phyloP scores from a whole-genome alignment of 1,140 invertebrate genomes.

The Neotoxoptera formosana region DNA sequence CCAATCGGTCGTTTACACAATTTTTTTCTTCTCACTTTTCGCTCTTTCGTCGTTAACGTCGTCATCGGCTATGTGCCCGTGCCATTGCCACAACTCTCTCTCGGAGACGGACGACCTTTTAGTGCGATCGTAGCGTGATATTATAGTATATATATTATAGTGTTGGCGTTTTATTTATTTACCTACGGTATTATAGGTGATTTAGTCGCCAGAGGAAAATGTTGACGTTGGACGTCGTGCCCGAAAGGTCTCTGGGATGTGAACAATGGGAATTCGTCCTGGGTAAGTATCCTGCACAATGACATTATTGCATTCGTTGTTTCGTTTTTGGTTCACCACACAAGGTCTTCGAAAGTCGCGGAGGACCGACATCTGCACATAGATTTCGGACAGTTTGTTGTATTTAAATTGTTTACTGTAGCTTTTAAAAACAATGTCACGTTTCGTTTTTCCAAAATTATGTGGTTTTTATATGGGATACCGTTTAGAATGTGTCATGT shows the following conservation, averaged over 20 bases:
- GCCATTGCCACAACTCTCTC: not conserved
- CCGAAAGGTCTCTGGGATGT: constrained; percentile 92
- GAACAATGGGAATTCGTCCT: constrained; percentile 97
- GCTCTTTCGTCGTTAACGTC: not conserved
- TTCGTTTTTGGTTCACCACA: not conserved
- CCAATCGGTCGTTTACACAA: not conserved
- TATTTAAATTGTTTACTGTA: not conserved
- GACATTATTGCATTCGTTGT: not conserved
- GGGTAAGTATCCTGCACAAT: constrained; percentile 73
- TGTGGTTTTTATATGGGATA: not conserved
- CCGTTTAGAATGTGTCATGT: constrained; percentile 89
- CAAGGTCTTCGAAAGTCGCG: not conserved
- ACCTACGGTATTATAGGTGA: not conserved
- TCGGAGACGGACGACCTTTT: not conserved
- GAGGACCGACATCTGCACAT: not conserved
- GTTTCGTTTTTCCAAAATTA: not conserved
- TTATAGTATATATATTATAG: not conserved
- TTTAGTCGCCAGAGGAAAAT: constrained; percentile 67
- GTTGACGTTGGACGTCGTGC: constrained; percentile 95
- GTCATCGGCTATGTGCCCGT: not conserved
- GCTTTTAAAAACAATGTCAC: not conserved
- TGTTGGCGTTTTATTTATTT: not conserved
- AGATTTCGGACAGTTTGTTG: not conserved
- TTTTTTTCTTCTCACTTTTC: not conserved
- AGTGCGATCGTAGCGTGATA: not conserved